Percentiles rank a stretch among this genome's conserved stretches.
Evolutionary conservation across 2,113 vertebrate genomes (phyloP).

Genomic region (Sisor rabdophorus): DNA sequence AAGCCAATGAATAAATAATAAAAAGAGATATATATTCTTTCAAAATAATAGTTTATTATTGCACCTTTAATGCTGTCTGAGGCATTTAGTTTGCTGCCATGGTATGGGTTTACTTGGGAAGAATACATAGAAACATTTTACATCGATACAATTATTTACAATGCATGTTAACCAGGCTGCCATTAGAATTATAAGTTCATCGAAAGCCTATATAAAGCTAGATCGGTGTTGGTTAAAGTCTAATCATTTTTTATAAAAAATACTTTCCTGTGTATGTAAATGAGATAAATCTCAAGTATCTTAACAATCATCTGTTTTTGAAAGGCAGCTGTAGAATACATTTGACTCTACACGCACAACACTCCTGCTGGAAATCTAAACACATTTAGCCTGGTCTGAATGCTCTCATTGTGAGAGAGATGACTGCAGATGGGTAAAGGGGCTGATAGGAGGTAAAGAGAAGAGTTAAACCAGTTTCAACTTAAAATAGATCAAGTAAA

Average conservation of each 20-base stretch:
- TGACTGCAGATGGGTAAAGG: neutral
- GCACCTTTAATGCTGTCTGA: neutral
- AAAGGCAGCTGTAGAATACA: neutral
- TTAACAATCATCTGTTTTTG: neutral
- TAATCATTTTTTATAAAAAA: neutral
- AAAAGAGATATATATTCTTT: too few relatives aligned
- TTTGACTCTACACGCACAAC: neutral
- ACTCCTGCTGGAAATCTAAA: neutral
- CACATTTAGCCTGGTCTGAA: constrained; percentile 6
- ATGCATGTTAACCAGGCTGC: neutral
- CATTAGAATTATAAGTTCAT: neutral
- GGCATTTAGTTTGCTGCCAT: neutral
- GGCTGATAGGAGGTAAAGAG: neutral
- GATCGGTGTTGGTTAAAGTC: neutral
- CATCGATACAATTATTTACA: too few relatives aligned
- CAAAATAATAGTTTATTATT: too few relatives aligned
- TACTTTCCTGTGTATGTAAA: neutral
- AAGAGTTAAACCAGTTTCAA: neutral
- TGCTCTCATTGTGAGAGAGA: constrained; percentile 10
- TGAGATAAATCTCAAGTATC: neutral
- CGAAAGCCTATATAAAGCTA: neutral
- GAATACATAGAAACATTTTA: too few relatives aligned
- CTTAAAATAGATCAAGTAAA: constrained; percentile 15
- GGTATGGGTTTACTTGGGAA: neutral
- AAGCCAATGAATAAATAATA: too few relatives aligned